These are phyloP conservation scores for Siderastrea siderea DNA, from an alignment of 92 coral and sea anemone genomes.

Conservation along the genomic window DNA sequence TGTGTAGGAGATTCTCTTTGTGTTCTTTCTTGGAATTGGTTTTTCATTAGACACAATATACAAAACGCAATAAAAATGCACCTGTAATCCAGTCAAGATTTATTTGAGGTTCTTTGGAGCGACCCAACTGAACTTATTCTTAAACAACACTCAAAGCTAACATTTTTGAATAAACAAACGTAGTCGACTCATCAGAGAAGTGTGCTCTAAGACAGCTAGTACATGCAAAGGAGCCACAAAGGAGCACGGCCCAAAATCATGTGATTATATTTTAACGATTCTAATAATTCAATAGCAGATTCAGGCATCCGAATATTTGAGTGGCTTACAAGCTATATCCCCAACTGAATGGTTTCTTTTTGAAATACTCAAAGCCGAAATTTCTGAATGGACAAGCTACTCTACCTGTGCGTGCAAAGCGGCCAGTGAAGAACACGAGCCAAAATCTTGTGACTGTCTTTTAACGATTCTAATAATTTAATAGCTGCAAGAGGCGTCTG, in stretches of 20 bases:
- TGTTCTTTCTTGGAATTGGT: too few relatives aligned
- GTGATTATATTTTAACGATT: not conserved
- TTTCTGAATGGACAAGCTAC: not conserved
- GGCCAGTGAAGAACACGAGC: not conserved
- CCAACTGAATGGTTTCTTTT: not conserved
- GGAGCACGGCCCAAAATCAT: not conserved
- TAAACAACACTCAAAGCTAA: not conserved
- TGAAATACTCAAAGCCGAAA: not conserved
- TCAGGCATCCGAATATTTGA: not conserved
- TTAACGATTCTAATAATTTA: not conserved
- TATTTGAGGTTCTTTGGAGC: too few relatives aligned
- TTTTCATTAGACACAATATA: too few relatives aligned
- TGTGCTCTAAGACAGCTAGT: too few relatives aligned
- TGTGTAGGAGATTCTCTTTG: too few relatives aligned
- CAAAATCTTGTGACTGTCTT: not conserved
- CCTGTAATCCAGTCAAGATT: too few relatives aligned
- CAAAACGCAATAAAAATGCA: too few relatives aligned
- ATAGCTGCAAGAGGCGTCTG: not conserved
- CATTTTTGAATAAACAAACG: not conserved
- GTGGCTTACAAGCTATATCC: not conserved
- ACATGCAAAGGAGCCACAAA: not conserved
- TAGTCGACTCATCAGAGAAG: too few relatives aligned
- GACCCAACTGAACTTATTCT: not conserved
- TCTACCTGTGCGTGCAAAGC: not conserved
- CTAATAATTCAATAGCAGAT: not conserved